Evolutionary conservation across 2,113 vertebrate genomes (phyloP), one percentile per base, ranked within the genome.

Genomic region (Eulacestoma nigropectus): DNA sequence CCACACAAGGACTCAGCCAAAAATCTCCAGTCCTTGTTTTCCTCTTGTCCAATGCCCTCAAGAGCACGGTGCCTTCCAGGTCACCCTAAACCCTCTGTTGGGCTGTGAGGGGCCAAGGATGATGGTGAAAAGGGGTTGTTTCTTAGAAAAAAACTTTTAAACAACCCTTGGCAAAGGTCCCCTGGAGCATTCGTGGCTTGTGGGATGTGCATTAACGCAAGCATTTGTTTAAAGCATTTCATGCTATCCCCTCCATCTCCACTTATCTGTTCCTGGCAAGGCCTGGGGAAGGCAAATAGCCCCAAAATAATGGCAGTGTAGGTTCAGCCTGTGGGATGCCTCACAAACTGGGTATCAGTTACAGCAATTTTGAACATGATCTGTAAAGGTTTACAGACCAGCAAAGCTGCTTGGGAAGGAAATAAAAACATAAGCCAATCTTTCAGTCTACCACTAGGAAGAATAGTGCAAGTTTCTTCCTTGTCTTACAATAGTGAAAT

Each of bases 61-160:
- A 64, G 46, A 62, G 14, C 14, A n/a, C 0, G 0, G 13, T 20
- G 30, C 26, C 27, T 44, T 27, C 30, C 41, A 68, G n/a, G 29
- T 11, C 17, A 65, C 18, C 30, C 27, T 55, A 67, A 74, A 69
- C 30, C 7, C 47, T 81, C 27, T 4, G 0, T 0, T 72, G 70
- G 23, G 30, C 32, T 84, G 11, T 41, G 77, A 72, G 52, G 30
- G 22, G 35, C 22, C 52, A 64, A 64, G 17, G 25, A 47, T 23
- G 33, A 26, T 26, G 35, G 39, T 9, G 33, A 69, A 81, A 30
- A 84, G 16, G 30, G 16, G 4, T 6, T 84, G 17, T 42, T 92
- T 78, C 84, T 84, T 1, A 8, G 76, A 81, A 90, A 68, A 79
- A 47, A 72, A 21, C 2, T 1, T 76, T 84, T 47, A 52, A 92